Evolutionary conservation across 2,113 vertebrate species (phyloP).

Genomic region (Anhinga anhinga): DNA sequence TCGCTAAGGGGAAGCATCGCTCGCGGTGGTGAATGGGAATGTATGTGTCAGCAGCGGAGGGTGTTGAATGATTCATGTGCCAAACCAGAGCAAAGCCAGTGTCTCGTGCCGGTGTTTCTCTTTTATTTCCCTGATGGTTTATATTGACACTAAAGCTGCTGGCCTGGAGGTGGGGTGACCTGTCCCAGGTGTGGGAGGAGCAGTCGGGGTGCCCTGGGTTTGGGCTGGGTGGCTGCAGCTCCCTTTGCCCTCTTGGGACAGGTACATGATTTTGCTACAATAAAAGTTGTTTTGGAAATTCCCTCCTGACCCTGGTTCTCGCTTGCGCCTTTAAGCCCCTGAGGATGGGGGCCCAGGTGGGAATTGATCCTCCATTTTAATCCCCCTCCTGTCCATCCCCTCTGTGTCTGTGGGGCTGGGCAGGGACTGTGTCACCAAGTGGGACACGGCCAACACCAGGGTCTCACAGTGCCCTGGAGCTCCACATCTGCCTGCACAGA

Average conservation of each 20-base stretch:
- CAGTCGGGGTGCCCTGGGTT: not conserved
- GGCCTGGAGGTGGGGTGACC: not conserved
- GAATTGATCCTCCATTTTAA: not conserved
- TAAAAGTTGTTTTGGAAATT: not conserved
- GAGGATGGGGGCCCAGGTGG: not conserved
- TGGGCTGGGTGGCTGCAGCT: not conserved
- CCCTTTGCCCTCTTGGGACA: not conserved
- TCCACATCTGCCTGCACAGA: not conserved
- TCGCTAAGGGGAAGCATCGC: not conserved
- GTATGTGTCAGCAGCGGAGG: not conserved
- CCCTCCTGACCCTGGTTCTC: rapidly evolving
- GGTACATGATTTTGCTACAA: not conserved
- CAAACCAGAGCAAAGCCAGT: not conserved
- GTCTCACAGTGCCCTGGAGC: not conserved
- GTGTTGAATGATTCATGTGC: slow-evolving; percentile 16
- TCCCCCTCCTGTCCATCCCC: not conserved
- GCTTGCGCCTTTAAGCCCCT: not conserved
- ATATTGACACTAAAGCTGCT: not conserved
- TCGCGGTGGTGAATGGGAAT: not conserved
- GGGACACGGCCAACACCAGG: not conserved
- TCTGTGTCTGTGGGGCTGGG: rapidly evolving
- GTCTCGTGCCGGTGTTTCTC: not conserved
- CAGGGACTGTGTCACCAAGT: not conserved
- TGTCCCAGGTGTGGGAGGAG: not conserved
- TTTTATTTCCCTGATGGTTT: not conserved